Evolutionary conservation across 92 coral and sea anemone species (phyloP).

Genomic region (Palythoa grandiflora): DNA sequence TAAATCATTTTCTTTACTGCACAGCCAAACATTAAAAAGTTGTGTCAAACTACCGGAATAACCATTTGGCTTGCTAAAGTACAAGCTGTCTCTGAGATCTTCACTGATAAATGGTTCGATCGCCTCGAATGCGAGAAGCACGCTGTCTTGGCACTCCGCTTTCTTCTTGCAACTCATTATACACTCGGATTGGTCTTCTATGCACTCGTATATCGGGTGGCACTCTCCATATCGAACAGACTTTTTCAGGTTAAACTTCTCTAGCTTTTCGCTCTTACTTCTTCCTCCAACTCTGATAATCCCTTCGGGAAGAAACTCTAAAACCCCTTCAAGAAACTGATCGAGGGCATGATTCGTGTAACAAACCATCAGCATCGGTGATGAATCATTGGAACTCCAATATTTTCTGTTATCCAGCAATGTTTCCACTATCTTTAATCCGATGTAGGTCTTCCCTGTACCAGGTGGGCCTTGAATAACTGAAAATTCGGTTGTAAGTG

Average conservation of each 20-base stretch:
- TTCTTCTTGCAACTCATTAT: slow-evolving; percentile 1
- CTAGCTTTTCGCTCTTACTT: slow-evolving; percentile 41
- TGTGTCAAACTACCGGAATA: slow-evolving; percentile 12
- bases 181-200: neutral
- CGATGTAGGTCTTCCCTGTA: slow-evolving; percentile 55
- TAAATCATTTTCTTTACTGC: neutral
- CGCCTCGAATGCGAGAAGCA: slow-evolving; percentile 16
- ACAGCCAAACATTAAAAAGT: slow-evolving; percentile 32
- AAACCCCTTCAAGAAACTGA: slow-evolving; percentile 64
- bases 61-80: slow-evolving; percentile 10
- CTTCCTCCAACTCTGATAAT: slow-evolving; percentile 52
- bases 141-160: slow-evolving; percentile 11
- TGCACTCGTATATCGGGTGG: neutral
- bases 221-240: slow-evolving; percentile 19
- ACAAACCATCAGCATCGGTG: slow-evolving; percentile 69
- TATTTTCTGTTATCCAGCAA: slow-evolving; percentile 43
- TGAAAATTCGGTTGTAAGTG: slow-evolving; percentile 48
- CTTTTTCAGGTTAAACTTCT: slow-evolving; percentile 20
- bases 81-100: slow-evolving; percentile 34
- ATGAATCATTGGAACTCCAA: slow-evolving; percentile 59
- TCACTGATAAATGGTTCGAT: slow-evolving; percentile 26
- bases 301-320: slow-evolving; percentile 32
- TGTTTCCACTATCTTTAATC: slow-evolving; percentile 50
- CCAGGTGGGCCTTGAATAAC: slow-evolving; percentile 59
- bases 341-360: slow-evolving; percentile 62